A percentile compares a stretch with the other conserved stretches of the same genome.
These are phyloP conservation scores for Epizoanthus scotinus DNA, from an alignment of 92 coral and sea anemone genomes.

Conservation along the genomic window DNA sequence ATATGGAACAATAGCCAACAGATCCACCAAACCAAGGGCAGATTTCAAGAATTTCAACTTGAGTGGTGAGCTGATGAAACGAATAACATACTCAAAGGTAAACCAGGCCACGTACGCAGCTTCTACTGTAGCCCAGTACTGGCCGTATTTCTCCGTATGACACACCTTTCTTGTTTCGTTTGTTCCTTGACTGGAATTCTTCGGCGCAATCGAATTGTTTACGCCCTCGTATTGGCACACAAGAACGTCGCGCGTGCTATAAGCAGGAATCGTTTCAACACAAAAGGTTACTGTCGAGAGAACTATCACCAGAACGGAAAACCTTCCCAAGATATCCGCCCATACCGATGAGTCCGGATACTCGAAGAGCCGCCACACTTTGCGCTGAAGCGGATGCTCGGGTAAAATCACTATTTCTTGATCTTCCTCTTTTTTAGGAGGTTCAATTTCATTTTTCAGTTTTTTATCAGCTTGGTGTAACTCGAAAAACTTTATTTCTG, in stretches of 20 bases:
- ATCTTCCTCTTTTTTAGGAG: constrained; percentile 28
- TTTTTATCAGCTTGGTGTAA: constrained; percentile 81
- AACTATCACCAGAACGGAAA: constrained; percentile 68
- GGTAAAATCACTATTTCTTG: constrained; percentile 39
- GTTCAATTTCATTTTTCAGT: constrained; percentile 72
- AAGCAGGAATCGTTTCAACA: constrained; percentile 66
- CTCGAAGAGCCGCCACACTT: constrained; percentile 78
- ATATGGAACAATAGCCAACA: constrained; percentile 82
- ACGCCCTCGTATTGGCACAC: constrained; percentile 9
- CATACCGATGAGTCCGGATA: constrained; percentile 73
- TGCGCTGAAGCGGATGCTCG: constrained; percentile 49
- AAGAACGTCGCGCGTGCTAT: constrained; percentile 45
- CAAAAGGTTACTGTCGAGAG: constrained; percentile 86
- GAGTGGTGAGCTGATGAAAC: constrained; percentile 68
- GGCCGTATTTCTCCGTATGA: constrained; percentile 26
- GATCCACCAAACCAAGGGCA: constrained; percentile 78
- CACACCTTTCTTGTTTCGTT: constrained; percentile 27
- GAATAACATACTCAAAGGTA: constrained; percentile 76
- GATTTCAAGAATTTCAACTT: constrained; percentile 67
- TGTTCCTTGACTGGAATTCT: background rate
- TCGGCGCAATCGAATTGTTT: constrained; percentile 1
- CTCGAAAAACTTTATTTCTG: constrained; percentile 85
- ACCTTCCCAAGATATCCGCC: constrained; percentile 74
- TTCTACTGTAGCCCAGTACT: constrained; percentile 75
- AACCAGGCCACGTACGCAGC: constrained; percentile 83